Evolutionary conservation across 2,888 invertebrate genomes (phyloP).

Genomic region (Monoplex corrugatus): DNA sequence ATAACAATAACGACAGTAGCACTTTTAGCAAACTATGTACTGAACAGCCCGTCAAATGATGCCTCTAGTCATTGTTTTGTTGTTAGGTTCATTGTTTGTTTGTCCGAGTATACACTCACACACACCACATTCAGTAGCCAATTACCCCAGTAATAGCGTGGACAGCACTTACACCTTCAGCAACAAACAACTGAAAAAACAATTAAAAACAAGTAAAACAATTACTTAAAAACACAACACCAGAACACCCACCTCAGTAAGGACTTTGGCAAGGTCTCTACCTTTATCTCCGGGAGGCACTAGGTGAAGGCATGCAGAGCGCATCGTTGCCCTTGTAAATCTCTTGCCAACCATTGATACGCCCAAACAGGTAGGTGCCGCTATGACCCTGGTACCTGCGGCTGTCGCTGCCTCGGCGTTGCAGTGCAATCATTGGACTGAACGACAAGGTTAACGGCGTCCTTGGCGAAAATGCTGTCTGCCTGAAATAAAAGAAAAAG

Average conservation of each 20-base stretch:
- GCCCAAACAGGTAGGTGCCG: constrained; percentile 49
- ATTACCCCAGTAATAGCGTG: too few relatives aligned
- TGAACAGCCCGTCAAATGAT: too few relatives aligned
- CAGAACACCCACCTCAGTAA: constrained; percentile 38
- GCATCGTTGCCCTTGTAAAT: constrained; percentile 30
- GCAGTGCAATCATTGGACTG: constrained; percentile 46
- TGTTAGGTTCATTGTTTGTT: too few relatives aligned
- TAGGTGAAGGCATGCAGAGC: constrained; percentile 50
- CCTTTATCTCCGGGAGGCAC: constrained; percentile 52
- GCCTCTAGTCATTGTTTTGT: too few relatives aligned
- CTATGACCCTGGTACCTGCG: constrained; percentile 36
- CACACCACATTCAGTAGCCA: too few relatives aligned
- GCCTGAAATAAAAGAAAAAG: constrained; percentile 22
- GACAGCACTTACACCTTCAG: too few relatives aligned
- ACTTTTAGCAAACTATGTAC: too few relatives aligned
- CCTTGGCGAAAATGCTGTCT: constrained; percentile 35
- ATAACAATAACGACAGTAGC: too few relatives aligned
- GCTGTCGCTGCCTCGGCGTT: constrained; percentile 24
- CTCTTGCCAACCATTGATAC: constrained; percentile 51
- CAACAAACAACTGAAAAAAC: too few relatives aligned
- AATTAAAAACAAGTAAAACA: too few relatives aligned
- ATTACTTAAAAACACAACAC: too few relatives aligned
- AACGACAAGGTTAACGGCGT: constrained; percentile 46
- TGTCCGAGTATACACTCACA: too few relatives aligned
- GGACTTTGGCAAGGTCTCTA: constrained; percentile 49